Percentiles rank a stretch among this genome's conserved stretches.
Conservation (phyloP, 1,140 invertebrate genomes). For the Elysia chlorotica region DNA sequence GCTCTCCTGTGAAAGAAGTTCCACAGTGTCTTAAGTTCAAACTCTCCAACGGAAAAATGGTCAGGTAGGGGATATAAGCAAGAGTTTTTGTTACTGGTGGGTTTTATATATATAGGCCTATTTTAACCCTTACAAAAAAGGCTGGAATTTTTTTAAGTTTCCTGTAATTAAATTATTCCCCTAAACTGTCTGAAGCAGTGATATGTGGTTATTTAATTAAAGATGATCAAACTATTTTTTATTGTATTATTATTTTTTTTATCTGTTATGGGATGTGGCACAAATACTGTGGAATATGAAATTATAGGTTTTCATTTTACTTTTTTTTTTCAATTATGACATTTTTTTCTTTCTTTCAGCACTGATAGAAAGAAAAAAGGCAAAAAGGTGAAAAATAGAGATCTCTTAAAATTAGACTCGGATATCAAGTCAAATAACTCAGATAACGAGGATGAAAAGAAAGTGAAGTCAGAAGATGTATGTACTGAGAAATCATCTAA, state of each 20-base stretch:
- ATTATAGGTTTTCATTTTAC: not conserved
- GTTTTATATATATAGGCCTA: too few relatives aligned
- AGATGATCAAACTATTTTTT: not conserved
- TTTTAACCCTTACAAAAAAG: too few relatives aligned
- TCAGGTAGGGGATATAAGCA: constrained; percentile 49
- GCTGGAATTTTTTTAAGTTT: too few relatives aligned
- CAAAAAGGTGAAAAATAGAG: not conserved
- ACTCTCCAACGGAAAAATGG: constrained; percentile 58
- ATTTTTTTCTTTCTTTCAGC: not conserved
- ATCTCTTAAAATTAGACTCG: constrained; percentile 22
- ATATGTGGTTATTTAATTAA: too few relatives aligned
- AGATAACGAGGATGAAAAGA: not conserved
- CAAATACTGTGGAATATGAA: not conserved
- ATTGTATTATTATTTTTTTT: not conserved
- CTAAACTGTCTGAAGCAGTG: too few relatives aligned
- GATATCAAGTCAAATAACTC: constrained; percentile 3
- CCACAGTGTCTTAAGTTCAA: constrained; percentile 48
- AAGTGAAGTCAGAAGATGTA: not conserved
- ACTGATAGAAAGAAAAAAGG: constrained; percentile 17
- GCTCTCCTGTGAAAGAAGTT: constrained; percentile 11
- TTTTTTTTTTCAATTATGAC: not conserved
- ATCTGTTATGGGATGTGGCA: not conserved
- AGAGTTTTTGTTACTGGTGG: too few relatives aligned
- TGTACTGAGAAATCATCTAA: not conserved
- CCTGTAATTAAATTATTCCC: too few relatives aligned